Percentiles rank a stretch among this genome's conserved stretches.
phyloP scores from a whole-genome alignment of 2,113 vertebrate species.

The Salminus brasiliensis region DNA sequence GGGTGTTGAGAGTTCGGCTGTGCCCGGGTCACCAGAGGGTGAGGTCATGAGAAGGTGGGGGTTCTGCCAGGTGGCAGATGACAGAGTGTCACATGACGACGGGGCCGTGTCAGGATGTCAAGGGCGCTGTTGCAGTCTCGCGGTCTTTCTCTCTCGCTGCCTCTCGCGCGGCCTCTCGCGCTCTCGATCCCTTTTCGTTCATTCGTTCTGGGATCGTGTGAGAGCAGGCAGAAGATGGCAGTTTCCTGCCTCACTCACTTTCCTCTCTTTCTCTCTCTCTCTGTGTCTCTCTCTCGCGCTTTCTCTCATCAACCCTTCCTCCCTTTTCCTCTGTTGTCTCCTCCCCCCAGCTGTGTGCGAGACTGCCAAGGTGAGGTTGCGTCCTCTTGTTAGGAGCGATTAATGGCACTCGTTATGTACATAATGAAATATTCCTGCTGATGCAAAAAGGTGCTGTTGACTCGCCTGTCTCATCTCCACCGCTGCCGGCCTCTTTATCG shows the following conservation, averaged over 20 bases:
- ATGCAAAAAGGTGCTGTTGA: conserved; percentile 70
- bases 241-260: conserved; percentile 60
- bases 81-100: conserved; percentile 92
- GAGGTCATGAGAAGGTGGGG: conserved; percentile 82
- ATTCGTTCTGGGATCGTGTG: conserved; percentile 68
- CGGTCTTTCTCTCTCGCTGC: conserved; percentile 29
- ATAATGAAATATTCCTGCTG: conserved; percentile 79
- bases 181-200: conserved; percentile 57
- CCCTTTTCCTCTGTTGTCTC: conserved; percentile 51
- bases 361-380: conserved; percentile 78
- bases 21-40: conserved; percentile 88
- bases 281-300: not conserved
- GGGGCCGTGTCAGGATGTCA: conserved; percentile 90
- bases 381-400: conserved; percentile 81
- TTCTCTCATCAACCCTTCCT: not conserved
- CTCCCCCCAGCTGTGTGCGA: conserved; percentile 60
- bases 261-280: conserved; percentile 14
- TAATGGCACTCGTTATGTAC: conserved; percentile 79
- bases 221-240: conserved; percentile 63
- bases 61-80: conserved; percentile 89
- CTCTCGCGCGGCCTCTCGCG: no score
- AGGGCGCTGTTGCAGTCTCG: conserved; percentile 73
- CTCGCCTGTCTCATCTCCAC: conserved; percentile 32
- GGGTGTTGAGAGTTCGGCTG: conserved; percentile 75
- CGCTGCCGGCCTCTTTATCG: not conserved